Evolutionary conservation across 64 coral and sea anemone species (phyloP).

Genomic region (Montipora efflorescens): DNA sequence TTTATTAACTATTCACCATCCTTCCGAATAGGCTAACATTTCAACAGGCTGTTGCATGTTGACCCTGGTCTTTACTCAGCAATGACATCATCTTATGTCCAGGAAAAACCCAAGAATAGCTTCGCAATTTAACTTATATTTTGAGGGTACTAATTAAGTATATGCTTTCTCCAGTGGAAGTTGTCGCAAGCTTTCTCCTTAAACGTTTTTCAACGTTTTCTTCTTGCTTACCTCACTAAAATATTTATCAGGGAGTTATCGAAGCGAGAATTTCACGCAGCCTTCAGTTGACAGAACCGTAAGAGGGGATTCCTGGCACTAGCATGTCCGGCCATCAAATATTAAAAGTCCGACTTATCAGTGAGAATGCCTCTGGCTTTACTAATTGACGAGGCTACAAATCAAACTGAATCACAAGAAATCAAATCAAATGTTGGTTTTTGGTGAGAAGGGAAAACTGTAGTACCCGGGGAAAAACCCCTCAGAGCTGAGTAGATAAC

Average conservation of each 20-base stretch:
- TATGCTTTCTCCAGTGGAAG: background rate
- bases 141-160: background rate
- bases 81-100: background rate
- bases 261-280: background rate
- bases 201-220: background rate
- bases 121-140: background rate
- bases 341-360: background rate
- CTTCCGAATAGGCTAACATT: background rate
- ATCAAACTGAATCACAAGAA: too few species aligned
- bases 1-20: background rate
- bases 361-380: background rate
- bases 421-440: too few species aligned
- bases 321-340: background rate
- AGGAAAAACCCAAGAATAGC: background rate
- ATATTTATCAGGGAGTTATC: background rate
- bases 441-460: too few species aligned
- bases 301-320: background rate
- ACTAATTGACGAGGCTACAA: too few species aligned
- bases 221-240: background rate
- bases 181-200: conserved; percentile 3
- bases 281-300: background rate
- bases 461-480: too few species aligned
- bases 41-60: background rate
- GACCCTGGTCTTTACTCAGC: background rate
- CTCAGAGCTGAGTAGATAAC: too few species aligned